Conservation (phyloP, 2,888 invertebrate species). For the Meteorus colon region DNA sequence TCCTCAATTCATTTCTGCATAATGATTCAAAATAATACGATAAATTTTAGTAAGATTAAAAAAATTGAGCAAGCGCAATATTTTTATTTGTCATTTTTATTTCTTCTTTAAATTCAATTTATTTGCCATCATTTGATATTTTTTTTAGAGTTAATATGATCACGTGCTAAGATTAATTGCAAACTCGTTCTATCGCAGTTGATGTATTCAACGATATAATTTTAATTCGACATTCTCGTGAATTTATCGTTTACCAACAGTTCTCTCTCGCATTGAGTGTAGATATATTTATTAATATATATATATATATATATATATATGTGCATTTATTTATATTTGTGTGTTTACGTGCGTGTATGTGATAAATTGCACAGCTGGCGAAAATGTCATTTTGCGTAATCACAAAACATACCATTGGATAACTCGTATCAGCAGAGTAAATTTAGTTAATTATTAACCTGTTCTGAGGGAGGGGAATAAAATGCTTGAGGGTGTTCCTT, state of each 20-base stretch:
- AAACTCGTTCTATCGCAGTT: slow-evolving; percentile 32
- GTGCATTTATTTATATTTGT: not conserved
- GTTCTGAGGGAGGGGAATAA: slow-evolving; percentile 55
- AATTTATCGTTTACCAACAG: slow-evolving; percentile 17
- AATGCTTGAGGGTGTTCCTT: slow-evolving; percentile 51
- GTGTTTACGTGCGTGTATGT: not conserved
- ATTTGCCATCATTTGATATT: not conserved
- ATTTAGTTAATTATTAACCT: slow-evolving; percentile 52
- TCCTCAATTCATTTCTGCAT: too few species aligned
- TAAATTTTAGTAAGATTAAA: too few species aligned
- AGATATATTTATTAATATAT: slow-evolving; percentile 1
- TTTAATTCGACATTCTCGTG: slow-evolving; percentile 27
- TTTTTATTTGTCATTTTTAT: not conserved
- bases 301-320: slow-evolving; percentile 5
- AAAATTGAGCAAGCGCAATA: not conserved
- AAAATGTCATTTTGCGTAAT: slow-evolving; percentile 67
- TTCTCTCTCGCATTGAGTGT: not conserved
- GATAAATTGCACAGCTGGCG: slow-evolving; percentile 51
- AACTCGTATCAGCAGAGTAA: slow-evolving; percentile 62
- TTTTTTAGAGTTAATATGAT: not conserved
- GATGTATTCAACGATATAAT: slow-evolving; percentile 32
- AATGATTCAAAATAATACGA: too few species aligned
- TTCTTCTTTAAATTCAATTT: not conserved
- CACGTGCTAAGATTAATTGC: slow-evolving; percentile 24
- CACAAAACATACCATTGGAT: slow-evolving; percentile 55